Evolutionary conservation across 2,888 invertebrate species (phyloP).

Genomic region (Mesoligia furuncula): DNA sequence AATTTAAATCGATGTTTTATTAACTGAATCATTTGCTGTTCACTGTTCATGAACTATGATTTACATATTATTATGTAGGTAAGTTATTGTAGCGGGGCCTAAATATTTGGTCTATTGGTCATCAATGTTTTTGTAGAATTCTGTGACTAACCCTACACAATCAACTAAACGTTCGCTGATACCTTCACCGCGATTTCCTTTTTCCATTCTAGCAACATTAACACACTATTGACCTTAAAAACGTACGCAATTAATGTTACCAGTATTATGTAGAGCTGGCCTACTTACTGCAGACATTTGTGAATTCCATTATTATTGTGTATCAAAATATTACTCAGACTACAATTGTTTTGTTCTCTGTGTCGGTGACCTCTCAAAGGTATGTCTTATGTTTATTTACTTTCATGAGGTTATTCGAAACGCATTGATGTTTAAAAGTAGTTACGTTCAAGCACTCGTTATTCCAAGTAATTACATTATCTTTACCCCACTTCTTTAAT

Average conservation of each 20-base stretch:
- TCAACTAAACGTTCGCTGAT: constrained; percentile 18
- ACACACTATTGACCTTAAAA: constrained; percentile 60
- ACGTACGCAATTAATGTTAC: constrained; percentile 46
- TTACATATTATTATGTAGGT: neutral
- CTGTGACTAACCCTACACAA: constrained; percentile 14
- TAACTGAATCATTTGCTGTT: constrained; percentile 1
- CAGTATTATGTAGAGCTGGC: constrained; percentile 63
- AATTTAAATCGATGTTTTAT: constrained; percentile 6
- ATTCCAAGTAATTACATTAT: constrained; percentile 20
- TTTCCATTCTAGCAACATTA: constrained; percentile 43
- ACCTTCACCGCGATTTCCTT: constrained; percentile 34
- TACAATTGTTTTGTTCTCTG: constrained; percentile 59
- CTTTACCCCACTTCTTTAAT: constrained; percentile 18
- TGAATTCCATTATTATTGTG: constrained; percentile 75
- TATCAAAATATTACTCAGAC: constrained; percentile 70
- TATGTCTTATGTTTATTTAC: constrained; percentile 56
- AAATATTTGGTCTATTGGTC: constrained; percentile 30
- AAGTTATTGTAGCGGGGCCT: neutral
- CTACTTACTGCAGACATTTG: constrained; percentile 72
- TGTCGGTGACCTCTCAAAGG: constrained; percentile 63
- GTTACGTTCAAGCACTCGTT: constrained; percentile 5
- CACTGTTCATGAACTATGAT: constrained; percentile 1
- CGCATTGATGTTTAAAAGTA: constrained; percentile 13
- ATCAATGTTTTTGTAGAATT: constrained; percentile 21
- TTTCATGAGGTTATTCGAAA: constrained; percentile 50